phyloP scores from a whole-genome alignment of 2,113 vertebrate species.

The Carlito syrichta region DNA sequence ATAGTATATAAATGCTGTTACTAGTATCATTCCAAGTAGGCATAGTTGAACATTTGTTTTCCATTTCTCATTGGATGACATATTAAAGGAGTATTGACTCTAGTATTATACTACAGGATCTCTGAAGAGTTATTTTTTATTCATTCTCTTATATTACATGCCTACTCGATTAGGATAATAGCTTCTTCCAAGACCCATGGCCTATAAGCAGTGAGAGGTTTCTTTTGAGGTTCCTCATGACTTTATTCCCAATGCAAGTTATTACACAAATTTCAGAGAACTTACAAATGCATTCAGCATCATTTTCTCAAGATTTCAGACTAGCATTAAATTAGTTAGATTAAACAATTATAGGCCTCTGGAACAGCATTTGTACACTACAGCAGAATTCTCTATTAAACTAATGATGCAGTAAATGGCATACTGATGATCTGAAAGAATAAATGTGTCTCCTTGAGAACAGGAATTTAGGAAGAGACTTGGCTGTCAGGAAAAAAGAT shows the following conservation, averaged over 20 bases:
- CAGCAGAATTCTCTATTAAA: conserved; percentile 27
- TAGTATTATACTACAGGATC: not conserved
- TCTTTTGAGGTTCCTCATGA: not conserved
- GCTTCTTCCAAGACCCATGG: not conserved
- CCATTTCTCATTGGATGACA: not conserved
- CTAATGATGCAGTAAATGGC: conserved; percentile 23
- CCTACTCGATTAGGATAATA: not conserved
- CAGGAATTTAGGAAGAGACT: not conserved
- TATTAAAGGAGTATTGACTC: not conserved
- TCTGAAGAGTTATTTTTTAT: not conserved
- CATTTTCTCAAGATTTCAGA: not conserved
- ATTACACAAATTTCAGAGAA: not conserved
- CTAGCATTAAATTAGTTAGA: not conserved
- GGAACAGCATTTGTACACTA: not conserved
- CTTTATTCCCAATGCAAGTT: not conserved
- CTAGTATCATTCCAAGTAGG: not conserved
- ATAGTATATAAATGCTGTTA: not conserved
- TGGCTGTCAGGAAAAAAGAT: not conserved
- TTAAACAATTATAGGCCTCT: not conserved
- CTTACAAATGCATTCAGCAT: not conserved
- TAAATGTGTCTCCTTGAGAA: conserved; percentile 31
- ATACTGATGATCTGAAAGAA: not conserved
- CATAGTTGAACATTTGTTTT: not conserved
- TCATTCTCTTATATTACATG: not conserved
- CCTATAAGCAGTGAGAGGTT: not conserved